phyloP scores from a whole-genome alignment of 2,113 vertebrate species.

The Halcyon malimbica region DNA sequence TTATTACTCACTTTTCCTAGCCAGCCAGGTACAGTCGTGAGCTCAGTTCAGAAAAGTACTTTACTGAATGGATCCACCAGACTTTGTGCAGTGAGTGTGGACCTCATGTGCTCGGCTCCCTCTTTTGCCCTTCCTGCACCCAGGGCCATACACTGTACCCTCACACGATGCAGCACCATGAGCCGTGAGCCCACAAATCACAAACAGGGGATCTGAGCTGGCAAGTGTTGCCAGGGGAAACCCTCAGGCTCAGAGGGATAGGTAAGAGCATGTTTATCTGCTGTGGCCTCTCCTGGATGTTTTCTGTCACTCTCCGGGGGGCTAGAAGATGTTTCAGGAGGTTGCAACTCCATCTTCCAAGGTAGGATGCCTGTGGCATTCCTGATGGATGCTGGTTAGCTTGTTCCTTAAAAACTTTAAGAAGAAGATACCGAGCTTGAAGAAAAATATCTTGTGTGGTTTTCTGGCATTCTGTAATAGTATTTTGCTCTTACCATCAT shows the following conservation, averaged over 20 bases:
- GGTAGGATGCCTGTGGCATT: background rate
- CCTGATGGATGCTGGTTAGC: background rate
- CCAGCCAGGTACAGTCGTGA: background rate
- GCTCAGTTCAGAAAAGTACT: no score
- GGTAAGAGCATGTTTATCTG: background rate
- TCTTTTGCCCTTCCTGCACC: background rate
- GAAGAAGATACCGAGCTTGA: background rate
- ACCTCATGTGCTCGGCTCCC: accelerated
- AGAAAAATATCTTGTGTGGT: background rate
- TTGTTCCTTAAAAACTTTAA: background rate
- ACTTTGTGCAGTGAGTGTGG: background rate
- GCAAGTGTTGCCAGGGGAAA: background rate
- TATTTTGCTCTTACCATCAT: background rate
- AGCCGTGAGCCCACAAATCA: background rate
- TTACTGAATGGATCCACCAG: background rate
- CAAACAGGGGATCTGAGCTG: background rate
- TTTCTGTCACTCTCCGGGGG: background rate
- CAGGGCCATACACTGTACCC: no score
- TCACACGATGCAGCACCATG: no score
- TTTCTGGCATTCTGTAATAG: background rate
- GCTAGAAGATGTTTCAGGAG: background rate
- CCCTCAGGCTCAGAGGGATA: background rate
- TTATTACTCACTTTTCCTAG: background rate
- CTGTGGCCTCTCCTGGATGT: background rate
- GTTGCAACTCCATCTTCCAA: background rate